Evolutionary conservation across 2,113 vertebrate species (phyloP), one percentile per base, ranked within the genome.

Genomic region (Hemiprocne comata): DNA sequence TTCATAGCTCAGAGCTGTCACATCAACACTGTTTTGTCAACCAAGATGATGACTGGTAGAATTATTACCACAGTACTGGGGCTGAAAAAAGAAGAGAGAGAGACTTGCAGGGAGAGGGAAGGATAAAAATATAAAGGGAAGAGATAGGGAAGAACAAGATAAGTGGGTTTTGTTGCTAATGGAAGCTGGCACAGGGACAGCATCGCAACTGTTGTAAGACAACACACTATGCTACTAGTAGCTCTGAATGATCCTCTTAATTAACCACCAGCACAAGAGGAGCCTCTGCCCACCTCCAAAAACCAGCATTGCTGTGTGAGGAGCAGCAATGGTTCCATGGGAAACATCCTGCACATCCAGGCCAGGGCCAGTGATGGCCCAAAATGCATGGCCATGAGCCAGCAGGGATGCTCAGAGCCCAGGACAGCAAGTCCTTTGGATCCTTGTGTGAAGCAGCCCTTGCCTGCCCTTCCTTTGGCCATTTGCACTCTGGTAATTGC

Each of bases 141-240:
- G 91, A 95, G 96, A 96, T 96, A 95, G 96, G 93, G n/a, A 93
- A 81, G 95, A 96, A 96, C 88, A 96, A 97, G 97, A 97, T 97
- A 97, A 97, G 96, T 96, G 95, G 94, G 97, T 96, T 97, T 97
- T 96, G 95, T 97, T 97, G 95, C 97, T 97, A 96, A 96, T 96
- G 97, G 94, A 87, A 96, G 93, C 91, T 97, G 95, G 97, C 96
- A 87, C 93, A 5, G 93, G 92, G 91, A 95, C 93, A 93, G 96
- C 74, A 97, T 89, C 14, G 44, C 92, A 60, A 78, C 96, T 86
- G 44, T 95, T 94, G 91, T 85, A 64, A 90, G 95, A 95, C 95
- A 97, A 97, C 96, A 95, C 93, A 18, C 87, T 93, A 87, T 93
- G 23, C 80, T 96, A 92, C 83, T 89, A 95, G 96, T 55, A 87